A percentile compares a stretch with the other conserved stretches of the same genome.
Conservation (phyloP, 1,140 invertebrate species). For the Drosophila kepulauana region DNA sequence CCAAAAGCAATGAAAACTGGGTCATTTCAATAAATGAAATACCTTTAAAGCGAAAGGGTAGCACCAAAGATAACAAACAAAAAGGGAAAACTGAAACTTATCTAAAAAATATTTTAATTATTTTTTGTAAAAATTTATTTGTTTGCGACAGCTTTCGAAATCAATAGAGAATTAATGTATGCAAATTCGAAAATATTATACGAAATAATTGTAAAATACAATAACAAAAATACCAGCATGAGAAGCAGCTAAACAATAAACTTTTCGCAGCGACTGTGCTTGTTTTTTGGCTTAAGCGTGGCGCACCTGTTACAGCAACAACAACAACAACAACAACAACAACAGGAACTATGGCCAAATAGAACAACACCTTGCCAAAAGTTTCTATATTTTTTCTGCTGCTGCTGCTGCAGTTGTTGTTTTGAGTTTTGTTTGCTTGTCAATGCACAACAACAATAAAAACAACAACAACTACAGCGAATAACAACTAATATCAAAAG, state of each 20-base stretch:
- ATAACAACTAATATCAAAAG: slow-evolving; percentile 32
- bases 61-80: neutral
- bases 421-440: slow-evolving; percentile 70
- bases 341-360: slow-evolving; percentile 28
- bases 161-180: slow-evolving; percentile 66
- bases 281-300: slow-evolving; percentile 45
- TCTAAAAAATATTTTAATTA: slow-evolving; percentile 37
- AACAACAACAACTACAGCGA: slow-evolving; percentile 20
- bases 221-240: slow-evolving; percentile 17
- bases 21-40: neutral
- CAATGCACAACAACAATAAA: slow-evolving; percentile 60
- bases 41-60: neutral
- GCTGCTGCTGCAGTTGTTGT: slow-evolving; percentile 29
- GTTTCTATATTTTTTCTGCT: slow-evolving; percentile 40
- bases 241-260: slow-evolving; percentile 59
- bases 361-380: slow-evolving; percentile 66
- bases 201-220: slow-evolving; percentile 62
- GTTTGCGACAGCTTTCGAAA: slow-evolving; percentile 50
- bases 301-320: slow-evolving; percentile 62
- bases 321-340: slow-evolving; percentile 30
- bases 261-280: slow-evolving; percentile 62
- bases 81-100: too few species aligned
- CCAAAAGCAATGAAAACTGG: neutral
- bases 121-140: slow-evolving; percentile 15
- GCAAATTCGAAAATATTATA: slow-evolving; percentile 49